Evolutionary conservation across 2,113 vertebrate genomes (phyloP), one percentile per base, ranked within the genome.

Genomic region (Prolemur simus): DNA sequence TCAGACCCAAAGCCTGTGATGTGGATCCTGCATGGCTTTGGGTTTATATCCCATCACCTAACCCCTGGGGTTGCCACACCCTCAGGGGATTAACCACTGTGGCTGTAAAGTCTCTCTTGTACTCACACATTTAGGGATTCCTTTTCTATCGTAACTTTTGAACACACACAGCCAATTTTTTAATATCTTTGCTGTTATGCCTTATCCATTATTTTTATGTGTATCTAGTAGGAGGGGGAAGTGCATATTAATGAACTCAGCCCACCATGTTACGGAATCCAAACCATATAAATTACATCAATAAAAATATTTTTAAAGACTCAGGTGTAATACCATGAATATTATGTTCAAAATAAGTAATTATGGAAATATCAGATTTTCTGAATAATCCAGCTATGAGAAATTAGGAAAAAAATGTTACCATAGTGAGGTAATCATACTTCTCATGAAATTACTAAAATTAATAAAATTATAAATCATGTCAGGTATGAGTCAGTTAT

Each of bases 271-370:
- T 63, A 76, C 14, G 64, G 39, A 93, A 45, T 17, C 42, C 20
- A 93, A 93, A 93, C 5, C 83, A 5, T 54, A 83, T 32, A 93
- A 77, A 87, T 52, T 83, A 76, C 11, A 54, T 77, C 91, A 69
- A 54, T 83, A 87, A 91, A 91, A 60, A 87, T 9, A 89, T 77
- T 68, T 95, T 49, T 81, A 76, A 93, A 93, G 68, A 87, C 13
- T 74, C 64, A 87, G 29, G 68, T 6, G 52, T 8, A 39, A 83
- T 9, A 89, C 25, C 25, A 89, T 52, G 7, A 89, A 89, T 81
- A 37, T 39, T 29, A 95, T 68, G 66, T 12, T 47, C 29, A 96
- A 85, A 87, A 37, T 56, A 89, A 89, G 8, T 64, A 71, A 93
- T 42, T 92, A 64, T 1, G 17, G 14, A 82, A 87, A 68, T 32